phyloP scores from a whole-genome alignment of 2,113 vertebrate genomes.

The Mungos mungo region DNA sequence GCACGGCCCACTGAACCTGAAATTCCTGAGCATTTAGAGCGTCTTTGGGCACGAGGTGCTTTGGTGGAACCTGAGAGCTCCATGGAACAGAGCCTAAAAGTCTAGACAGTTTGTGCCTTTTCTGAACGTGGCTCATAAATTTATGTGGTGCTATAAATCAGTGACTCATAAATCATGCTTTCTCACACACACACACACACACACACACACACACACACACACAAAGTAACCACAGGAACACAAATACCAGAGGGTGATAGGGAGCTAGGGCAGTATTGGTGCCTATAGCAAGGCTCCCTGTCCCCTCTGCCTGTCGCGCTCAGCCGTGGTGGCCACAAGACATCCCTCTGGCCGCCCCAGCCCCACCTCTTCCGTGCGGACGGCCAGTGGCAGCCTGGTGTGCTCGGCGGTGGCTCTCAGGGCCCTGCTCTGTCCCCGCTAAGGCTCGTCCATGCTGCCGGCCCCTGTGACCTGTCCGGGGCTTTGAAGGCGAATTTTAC shows the following conservation, averaged over 20 bases:
- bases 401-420: too few species aligned
- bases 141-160: rapidly evolving
- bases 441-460: background rate
- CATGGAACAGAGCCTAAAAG: background rate
- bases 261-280: background rate
- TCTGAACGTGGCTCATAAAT: background rate
- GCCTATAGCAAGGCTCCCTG: background rate
- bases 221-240: background rate
- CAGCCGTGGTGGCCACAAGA: rapidly evolving
- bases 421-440: background rate
- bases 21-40: background rate
- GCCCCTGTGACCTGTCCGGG: rapidly evolving
- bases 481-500: background rate
- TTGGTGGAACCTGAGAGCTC: background rate
- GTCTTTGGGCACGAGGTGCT: background rate
- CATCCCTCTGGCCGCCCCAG: background rate
- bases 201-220: too few species aligned
- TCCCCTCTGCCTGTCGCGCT: background rate
- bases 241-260: background rate
- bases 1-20: rapidly evolving
- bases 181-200: too few species aligned
- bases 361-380: background rate
- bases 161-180: background rate
- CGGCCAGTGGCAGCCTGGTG: background rate
- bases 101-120: background rate